phyloP scores from a whole-genome alignment of 2,888 invertebrate genomes.

The Masnerella sp. region DNA sequence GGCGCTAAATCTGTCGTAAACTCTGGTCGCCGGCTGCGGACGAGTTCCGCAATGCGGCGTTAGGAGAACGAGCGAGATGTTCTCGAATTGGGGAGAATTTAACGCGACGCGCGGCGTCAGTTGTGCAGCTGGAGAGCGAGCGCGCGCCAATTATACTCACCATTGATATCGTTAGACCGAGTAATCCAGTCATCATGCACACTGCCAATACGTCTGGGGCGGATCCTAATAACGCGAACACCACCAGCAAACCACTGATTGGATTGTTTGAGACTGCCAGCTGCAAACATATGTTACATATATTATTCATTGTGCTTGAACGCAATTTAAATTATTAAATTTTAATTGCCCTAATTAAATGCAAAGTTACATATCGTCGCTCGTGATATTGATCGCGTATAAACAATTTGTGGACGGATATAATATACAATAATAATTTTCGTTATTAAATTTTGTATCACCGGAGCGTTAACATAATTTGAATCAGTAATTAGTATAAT shows the following conservation, averaged over 20 bases:
- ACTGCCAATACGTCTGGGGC: constrained; percentile 69
- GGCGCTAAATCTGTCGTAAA: constrained; percentile 37
- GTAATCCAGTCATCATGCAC: constrained; percentile 67
- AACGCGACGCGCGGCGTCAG: background rate
- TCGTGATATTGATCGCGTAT: too few relatives aligned
- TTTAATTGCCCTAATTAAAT: too few relatives aligned
- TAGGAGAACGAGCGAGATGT: constrained; percentile 13
- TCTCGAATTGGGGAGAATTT: constrained; percentile 6
- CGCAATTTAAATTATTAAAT: too few relatives aligned
- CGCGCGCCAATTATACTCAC: constrained; percentile 62
- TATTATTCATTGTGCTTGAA: too few relatives aligned
- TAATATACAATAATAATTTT: too few relatives aligned
- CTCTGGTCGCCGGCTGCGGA: constrained; percentile 26
- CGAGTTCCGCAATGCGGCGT: constrained; percentile 63
- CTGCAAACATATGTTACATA: too few relatives aligned
- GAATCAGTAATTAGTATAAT: too few relatives aligned
- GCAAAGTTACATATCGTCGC: too few relatives aligned
- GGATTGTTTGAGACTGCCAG: constrained; percentile 77
- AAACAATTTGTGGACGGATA: too few relatives aligned
- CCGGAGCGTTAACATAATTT: too few relatives aligned
- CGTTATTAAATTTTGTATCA: too few relatives aligned
- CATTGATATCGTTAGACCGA: constrained; percentile 72
- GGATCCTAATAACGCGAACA: constrained; percentile 70
- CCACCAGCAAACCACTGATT: constrained; percentile 75
- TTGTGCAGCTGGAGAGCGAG: background rate